Evolutionary conservation across 53 echinoderm and acorn worm species (phyloP).

Genomic region (Stichopus horrens): DNA sequence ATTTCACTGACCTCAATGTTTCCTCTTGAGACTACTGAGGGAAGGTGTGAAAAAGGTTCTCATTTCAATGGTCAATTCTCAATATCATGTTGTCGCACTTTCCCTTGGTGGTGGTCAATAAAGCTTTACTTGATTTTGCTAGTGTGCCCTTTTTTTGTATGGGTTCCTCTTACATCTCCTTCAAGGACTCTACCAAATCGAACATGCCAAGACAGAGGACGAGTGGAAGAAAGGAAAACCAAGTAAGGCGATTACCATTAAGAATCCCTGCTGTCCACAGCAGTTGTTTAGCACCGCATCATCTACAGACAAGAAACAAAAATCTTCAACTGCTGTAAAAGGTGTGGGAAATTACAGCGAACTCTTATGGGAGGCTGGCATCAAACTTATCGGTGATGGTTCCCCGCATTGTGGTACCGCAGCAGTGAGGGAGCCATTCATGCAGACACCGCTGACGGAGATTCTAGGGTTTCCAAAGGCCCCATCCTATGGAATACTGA

Average conservation of each 20-base stretch:
- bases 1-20: too few species aligned
- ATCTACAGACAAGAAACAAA: background rate
- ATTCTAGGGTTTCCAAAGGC: slow-evolving; percentile 65
- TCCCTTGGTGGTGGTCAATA: too few species aligned
- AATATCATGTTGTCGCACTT: too few species aligned
- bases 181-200: slow-evolving; percentile 57
- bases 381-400: slow-evolving; percentile 33
- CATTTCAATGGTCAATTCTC: too few species aligned
- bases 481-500: slow-evolving; percentile 58
- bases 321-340: background rate
- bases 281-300: background rate
- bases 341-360: slow-evolving; percentile 38
- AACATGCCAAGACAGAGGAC: slow-evolving; percentile 35
- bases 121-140: too few species aligned
- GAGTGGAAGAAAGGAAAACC: background rate
- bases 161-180: background rate
- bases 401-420: slow-evolving; percentile 39
- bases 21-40: too few species aligned
- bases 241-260: background rate
- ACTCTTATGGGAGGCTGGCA: slow-evolving; percentile 11
- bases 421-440: slow-evolving; percentile 31
- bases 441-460: slow-evolving; percentile 61
- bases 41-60: too few species aligned
- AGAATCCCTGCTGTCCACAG: slow-evolving; percentile 4
- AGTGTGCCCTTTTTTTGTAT: background rate